Evolutionary conservation across 2,797 vertebrate species (phyloP), one percentile per base, ranked within the genome.

Genomic region (Ambastaia sidthimunki): DNA sequence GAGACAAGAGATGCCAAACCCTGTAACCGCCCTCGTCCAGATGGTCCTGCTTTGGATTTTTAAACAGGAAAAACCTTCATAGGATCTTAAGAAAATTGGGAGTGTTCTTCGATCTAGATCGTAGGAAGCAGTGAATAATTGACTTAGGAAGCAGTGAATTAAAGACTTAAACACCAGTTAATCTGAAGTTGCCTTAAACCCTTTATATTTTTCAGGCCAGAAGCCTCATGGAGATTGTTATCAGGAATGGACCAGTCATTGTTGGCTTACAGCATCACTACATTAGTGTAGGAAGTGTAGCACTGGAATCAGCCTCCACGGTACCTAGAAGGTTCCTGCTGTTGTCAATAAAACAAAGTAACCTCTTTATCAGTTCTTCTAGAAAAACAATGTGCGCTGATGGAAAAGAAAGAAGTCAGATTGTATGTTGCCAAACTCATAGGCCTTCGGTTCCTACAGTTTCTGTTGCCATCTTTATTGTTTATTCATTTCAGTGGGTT

Each of bases 111-210:
- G n/a, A 68, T 68, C n/a, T n/a, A 54, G 63, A 48, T 52, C 59
- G 67, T 55, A 44, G 79, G 73, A 82, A 55, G 73, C 23, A 68
- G 69, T 47, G 63, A 83, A 81, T 89, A 86, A 88, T 83, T 86
- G 74, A 84, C 66, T 54, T 55, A 44, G 79, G 73, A 82, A 55
- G 73, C 23, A 68, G 69, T 47, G 63, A 83, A 81, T 89, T 86
- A 88, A 83, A 86, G 74, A 84, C 66, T 54, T 74, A 47, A 83
- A 82, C 57, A 66, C 82, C 70, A 84, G 71, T 82, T 82, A 91
- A 86, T 92, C 91, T 89, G 84, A 90, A 90, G 94, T 96, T 98
- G 97, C 97, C 98, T 99, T 98, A 98, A 98, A 95, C 95, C 95
- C 94, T 96, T 93, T 93, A 92, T 93, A 92, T 89, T 52, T 83